A percentile compares a stretch with the other conserved stretches of the same genome.
phyloP scores from a whole-genome alignment of 2,113 vertebrate species.

The Fregata magnificens region DNA sequence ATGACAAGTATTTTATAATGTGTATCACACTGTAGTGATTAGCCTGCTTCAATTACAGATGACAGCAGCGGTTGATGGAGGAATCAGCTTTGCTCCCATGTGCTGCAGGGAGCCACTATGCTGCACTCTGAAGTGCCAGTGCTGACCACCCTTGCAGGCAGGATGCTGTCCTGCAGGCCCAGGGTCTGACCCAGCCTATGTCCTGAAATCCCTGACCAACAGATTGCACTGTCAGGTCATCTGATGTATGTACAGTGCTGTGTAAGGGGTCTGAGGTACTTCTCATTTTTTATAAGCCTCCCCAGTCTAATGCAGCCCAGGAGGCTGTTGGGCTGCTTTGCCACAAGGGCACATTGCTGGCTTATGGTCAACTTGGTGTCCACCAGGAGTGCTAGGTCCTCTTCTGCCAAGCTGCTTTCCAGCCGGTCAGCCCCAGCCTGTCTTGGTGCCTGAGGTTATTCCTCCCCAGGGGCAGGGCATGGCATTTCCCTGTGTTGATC shows the following conservation, averaged over 20 bases:
- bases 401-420: not conserved
- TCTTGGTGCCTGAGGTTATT: not conserved
- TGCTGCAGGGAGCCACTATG: fast-evolving
- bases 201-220: not conserved
- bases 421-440: not conserved
- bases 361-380: not conserved
- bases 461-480: not conserved
- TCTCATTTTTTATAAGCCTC: not conserved
- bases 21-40: not conserved
- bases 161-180: not conserved
- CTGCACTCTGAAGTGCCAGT: fast-evolving
- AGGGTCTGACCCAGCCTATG: not conserved
- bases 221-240: not conserved
- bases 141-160: not conserved
- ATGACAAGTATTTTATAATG: not conserved
- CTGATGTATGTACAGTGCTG: not conserved
- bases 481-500: not conserved
- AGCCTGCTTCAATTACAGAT: not conserved
- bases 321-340: not conserved
- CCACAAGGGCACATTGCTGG: not conserved
- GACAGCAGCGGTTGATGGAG: not conserved
- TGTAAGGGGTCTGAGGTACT: not conserved
- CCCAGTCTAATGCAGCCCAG: not conserved
- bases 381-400: not conserved
- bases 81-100: not conserved